Evolutionary conservation across 2,113 vertebrate species (phyloP), one percentile per base, ranked within the genome.

Genomic region (Romanogobio albipinnatus): DNA sequence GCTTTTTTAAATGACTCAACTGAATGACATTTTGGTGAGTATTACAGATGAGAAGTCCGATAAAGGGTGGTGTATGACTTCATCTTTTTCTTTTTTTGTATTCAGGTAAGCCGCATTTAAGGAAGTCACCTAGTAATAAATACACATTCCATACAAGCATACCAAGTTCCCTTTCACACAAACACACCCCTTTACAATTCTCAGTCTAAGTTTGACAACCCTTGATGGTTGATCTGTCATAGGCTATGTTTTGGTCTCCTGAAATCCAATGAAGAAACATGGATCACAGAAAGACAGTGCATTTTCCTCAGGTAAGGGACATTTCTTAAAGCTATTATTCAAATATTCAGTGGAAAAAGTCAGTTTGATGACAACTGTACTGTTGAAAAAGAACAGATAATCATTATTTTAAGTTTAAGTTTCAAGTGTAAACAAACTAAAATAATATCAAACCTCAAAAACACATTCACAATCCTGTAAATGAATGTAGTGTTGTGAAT

Each of bases 271-370:
- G 68, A 71, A 70, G 36, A 43, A 81, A 1, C 80, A 88, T 87
- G 89, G 66, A 86, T 19, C 45, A 14, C 26, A 75, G 22, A 36
- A 81, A 76, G 56, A 22, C 45, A 1, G 9, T 45, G 59, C 26
- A 62, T 29, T 5, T 89, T 3, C 88, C 88, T 59, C 84, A 86
- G 88, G 88, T 89, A 86, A 85, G 84, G 24, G 8, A 3, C 10
- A 17, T 36, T 61, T 3, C 14, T 10, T 13, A 51, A 19, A 43
- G 33, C 6, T 66, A 62, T 43, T 15, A 66, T 22, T 29, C 22
- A 59, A 59, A n/a, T 59, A 14, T 24, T 78, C 2, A 26, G 8
- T 43, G 9, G 8, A 15, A 58, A 39, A 36, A 17, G 0, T 33
- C 8, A 33, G 47, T 36, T 77, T 56, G 39, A 14, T 19, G n/a